These are phyloP conservation scores for Orgyia antiqua DNA, from an alignment of 2,888 invertebrate species.

Conservation along the genomic window DNA sequence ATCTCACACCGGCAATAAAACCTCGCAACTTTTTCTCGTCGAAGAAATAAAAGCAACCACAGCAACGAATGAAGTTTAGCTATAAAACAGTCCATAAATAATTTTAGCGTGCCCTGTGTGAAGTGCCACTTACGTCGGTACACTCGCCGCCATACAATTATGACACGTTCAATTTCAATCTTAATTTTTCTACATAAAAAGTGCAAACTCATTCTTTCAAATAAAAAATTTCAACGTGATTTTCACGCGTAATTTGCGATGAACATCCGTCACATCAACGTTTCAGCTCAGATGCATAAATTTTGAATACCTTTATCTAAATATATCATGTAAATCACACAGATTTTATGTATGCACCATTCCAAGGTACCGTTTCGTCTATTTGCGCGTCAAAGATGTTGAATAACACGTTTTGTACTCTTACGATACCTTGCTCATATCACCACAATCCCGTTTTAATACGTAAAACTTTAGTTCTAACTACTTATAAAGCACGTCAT, in stretches of 20 bases:
- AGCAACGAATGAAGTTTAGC: conserved; percentile 75
- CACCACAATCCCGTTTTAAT: no score
- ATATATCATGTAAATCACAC: conserved; percentile 42
- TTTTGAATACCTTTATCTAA: conserved; percentile 31
- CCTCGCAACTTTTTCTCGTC: conserved; percentile 71
- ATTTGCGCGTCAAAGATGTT: conserved; percentile 29
- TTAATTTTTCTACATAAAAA: conserved; percentile 4
- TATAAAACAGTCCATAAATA: conserved; percentile 76
- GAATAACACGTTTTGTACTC: conserved; percentile 21
- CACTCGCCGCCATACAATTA: conserved; percentile 18
- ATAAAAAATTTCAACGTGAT: conserved; percentile 23
- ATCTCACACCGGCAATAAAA: conserved; percentile 76
- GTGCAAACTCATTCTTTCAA: conserved; percentile 1
- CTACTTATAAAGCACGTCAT: no score
- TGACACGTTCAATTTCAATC: neutral
- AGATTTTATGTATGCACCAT: conserved; percentile 35
- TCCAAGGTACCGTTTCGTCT: conserved; percentile 26
- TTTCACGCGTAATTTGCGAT: conserved; percentile 54
- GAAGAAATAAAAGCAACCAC: conserved; percentile 74
- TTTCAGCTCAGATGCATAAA: conserved; percentile 37
- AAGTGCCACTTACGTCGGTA: conserved; percentile 56
- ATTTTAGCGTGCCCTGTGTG: conserved; percentile 64
- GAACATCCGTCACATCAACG: conserved; percentile 35
- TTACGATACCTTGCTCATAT: conserved; percentile 21
- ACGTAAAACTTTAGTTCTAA: no score